phyloP scores from a whole-genome alignment of 2,797 vertebrate species.

The Corythornis leucogaster region DNA sequence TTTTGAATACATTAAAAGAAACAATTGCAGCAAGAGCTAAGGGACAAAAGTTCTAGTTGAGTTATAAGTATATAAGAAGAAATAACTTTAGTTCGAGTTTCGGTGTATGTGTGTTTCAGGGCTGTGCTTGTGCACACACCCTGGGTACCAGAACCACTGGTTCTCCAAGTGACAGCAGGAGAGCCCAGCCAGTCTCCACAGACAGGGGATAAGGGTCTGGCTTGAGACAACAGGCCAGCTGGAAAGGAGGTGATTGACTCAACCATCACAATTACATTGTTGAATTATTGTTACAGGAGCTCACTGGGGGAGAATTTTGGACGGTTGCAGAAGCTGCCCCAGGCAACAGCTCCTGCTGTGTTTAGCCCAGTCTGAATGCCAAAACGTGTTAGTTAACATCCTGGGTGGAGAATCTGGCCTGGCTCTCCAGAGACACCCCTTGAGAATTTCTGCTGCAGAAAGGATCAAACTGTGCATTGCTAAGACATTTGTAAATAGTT shows the following conservation, averaged over 20 bases:
- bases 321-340: background rate
- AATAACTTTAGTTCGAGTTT: background rate
- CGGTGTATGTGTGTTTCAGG: background rate
- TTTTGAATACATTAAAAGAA: background rate
- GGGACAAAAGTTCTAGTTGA: background rate
- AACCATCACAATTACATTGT: background rate
- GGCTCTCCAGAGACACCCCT: background rate
- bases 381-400: background rate
- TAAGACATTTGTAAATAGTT: background rate
- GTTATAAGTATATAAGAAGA: background rate
- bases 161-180: background rate
- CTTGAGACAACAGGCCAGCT: background rate
- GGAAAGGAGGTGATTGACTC: background rate
- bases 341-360: slow-evolving; percentile 18
- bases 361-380: background rate
- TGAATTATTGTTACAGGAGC: background rate
- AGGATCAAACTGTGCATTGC: background rate
- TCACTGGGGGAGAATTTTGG: background rate
- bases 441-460: background rate
- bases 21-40: background rate
- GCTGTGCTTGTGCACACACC: background rate
- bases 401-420: background rate
- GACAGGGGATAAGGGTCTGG: background rate
- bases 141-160: background rate
- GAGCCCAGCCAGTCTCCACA: background rate